Conservation (phyloP, 2,113 vertebrate genomes). For the Tachycineta bicolor region DNA sequence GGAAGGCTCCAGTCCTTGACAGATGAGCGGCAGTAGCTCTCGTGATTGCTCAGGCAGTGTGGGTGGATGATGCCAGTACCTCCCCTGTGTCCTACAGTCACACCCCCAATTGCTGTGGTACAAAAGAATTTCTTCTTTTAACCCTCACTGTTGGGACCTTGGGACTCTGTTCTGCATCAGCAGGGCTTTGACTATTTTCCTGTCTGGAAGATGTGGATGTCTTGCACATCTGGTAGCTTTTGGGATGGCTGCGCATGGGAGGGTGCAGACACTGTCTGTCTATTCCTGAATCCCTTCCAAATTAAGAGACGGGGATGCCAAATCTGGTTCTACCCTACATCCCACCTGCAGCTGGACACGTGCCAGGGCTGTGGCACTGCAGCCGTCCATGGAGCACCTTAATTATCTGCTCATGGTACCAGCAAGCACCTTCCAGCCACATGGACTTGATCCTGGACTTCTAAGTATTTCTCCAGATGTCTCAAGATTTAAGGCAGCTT, state of each 20-base stretch:
- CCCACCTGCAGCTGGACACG: conserved; percentile 38
- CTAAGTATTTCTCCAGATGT: background rate
- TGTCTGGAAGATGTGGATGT: background rate
- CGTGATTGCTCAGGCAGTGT: background rate
- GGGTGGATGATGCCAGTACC: background rate
- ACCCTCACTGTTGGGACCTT: rapidly evolving
- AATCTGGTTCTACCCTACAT: conserved; percentile 3
- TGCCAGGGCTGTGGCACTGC: background rate
- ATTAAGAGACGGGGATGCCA: background rate
- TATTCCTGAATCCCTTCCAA: conserved; percentile 26
- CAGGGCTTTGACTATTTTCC: background rate
- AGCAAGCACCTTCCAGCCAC: background rate
- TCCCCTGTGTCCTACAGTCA: background rate
- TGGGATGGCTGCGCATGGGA: conserved; percentile 25
- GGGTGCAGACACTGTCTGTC: conserved; percentile 28
- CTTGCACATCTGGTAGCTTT: conserved; percentile 18
- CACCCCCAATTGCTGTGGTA: background rate
- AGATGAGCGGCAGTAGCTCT: background rate
- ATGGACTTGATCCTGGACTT: background rate
- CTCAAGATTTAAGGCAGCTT: background rate
- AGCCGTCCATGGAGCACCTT: background rate
- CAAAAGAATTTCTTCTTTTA: background rate
- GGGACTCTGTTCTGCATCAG: background rate
- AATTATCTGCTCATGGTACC: background rate
- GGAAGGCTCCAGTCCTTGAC: background rate